These are phyloP conservation scores for Exephanes ischioxanthus DNA, from an alignment of 2,888 invertebrate genomes.

Conservation along the genomic window DNA sequence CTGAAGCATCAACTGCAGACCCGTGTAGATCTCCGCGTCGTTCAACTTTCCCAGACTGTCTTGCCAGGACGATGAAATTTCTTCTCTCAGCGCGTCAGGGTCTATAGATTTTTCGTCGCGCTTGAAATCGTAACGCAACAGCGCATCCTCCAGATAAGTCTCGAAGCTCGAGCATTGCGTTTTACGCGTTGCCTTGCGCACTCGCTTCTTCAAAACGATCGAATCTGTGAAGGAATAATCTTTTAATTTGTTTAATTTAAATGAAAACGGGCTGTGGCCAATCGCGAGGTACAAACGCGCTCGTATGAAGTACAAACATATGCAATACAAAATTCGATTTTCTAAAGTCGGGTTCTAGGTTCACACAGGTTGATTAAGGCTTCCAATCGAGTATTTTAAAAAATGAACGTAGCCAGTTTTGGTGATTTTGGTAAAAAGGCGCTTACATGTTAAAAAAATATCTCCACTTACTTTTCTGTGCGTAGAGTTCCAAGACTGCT, in stretches of 20 bases:
- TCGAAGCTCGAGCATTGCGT: constrained; percentile 79
- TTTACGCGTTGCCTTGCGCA: constrained; percentile 80
- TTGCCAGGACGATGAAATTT: constrained; percentile 75
- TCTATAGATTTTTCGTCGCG: constrained; percentile 36
- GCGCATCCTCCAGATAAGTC: constrained; percentile 78
- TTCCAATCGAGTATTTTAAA: not conserved
- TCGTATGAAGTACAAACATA: too few species aligned
- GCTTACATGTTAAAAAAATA: not conserved
- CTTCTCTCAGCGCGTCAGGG: constrained; percentile 64
- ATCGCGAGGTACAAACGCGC: too few species aligned
- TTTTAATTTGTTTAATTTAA: too few species aligned
- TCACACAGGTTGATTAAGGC: too few species aligned
- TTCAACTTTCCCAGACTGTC: constrained; percentile 73
- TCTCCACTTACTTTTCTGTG: constrained; percentile 86
- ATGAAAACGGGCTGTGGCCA: too few species aligned
- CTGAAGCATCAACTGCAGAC: constrained; percentile 81
- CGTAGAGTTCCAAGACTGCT: constrained; percentile 88
- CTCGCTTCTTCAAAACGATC: constrained; percentile 76
- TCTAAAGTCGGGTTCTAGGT: too few species aligned
- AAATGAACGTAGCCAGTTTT: not conserved
- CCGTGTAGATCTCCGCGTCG: constrained; percentile 79
- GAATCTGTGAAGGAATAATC: constrained; percentile 73
- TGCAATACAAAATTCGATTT: too few species aligned
- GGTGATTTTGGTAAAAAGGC: not conserved
- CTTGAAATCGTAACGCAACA: constrained; percentile 76